Conservation (phyloP, 2,888 invertebrate species). For the Dynastes hyllus region DNA sequence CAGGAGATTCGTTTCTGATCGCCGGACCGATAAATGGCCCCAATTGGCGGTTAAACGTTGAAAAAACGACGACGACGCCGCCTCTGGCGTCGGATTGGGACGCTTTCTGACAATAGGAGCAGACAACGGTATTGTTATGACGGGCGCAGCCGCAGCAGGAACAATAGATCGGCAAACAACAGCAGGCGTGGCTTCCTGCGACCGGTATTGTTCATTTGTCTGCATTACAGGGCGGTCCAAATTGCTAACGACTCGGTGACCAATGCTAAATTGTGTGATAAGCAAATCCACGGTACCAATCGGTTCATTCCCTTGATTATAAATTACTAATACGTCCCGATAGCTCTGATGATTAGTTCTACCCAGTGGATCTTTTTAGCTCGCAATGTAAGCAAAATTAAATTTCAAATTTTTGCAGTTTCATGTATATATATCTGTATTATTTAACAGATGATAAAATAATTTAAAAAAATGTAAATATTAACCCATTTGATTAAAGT, state of each 20-base stretch:
- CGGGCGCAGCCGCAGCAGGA: slow-evolving; percentile 69
- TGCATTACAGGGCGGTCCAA: slow-evolving; percentile 65
- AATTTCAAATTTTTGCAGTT: too few species aligned
- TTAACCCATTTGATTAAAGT: too few species aligned
- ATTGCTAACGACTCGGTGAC: slow-evolving; percentile 53
- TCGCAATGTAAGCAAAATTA: too few species aligned
- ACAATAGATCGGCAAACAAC: slow-evolving; percentile 70
- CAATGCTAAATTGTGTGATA: slow-evolving; percentile 52
- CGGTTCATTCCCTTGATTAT: neutral
- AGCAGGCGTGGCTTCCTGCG: slow-evolving; percentile 68
- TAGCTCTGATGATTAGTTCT: too few species aligned
- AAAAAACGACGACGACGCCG: slow-evolving; percentile 64
- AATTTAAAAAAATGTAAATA: too few species aligned
- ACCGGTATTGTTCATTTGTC: slow-evolving; percentile 71
- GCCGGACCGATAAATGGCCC: slow-evolving; percentile 53
- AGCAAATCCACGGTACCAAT: slow-evolving; percentile 40
- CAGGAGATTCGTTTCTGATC: slow-evolving; percentile 51
- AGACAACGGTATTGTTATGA: slow-evolving; percentile 68
- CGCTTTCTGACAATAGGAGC: slow-evolving; percentile 68
- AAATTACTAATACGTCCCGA: too few species aligned
- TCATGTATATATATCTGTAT: too few species aligned
- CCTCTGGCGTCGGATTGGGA: slow-evolving; percentile 69
- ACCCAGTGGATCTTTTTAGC: too few species aligned
- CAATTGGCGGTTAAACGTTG: slow-evolving; percentile 61
- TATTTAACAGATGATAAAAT: too few species aligned